A percentile compares a stretch with the other conserved stretches of the same genome.
These are phyloP conservation scores for Folsomia candida DNA, from an alignment of 2,888 invertebrate species.

Conservation along the genomic window DNA sequence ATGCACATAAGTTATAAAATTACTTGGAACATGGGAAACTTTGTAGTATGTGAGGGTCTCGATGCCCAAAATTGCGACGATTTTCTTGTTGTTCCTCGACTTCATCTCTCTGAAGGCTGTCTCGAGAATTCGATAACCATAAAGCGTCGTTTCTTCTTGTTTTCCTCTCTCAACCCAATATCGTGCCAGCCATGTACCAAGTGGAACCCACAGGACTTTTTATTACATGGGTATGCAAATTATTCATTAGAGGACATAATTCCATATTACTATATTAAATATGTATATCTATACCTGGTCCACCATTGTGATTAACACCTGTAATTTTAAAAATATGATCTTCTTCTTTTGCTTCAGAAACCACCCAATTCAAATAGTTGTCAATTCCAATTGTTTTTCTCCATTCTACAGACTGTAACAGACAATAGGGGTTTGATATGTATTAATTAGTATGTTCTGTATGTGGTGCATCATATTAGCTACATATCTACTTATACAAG, in stretches of 20 bases:
- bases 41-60: slow-evolving; percentile 32
- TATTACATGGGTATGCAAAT: background rate
- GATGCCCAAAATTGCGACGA: slow-evolving; percentile 27
- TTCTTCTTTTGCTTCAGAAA: background rate
- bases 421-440: too few species aligned
- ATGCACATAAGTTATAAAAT: background rate
- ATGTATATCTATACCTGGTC: slow-evolving; percentile 9
- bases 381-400: background rate
- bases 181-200: slow-evolving; percentile 28
- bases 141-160: slow-evolving; percentile 30
- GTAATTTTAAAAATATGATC: background rate
- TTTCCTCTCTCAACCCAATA: slow-evolving; percentile 29
- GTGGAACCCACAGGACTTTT: slow-evolving; percentile 34
- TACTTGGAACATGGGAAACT: slow-evolving; percentile 27
- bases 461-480: too few species aligned
- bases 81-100: background rate
- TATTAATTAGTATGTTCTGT: too few species aligned
- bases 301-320: background rate
- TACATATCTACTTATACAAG: too few species aligned
- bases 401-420: background rate
- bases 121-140: slow-evolving; percentile 28
- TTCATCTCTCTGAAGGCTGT: slow-evolving; percentile 20
- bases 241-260: background rate
- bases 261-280: too few species aligned
- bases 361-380: background rate